These are phyloP conservation scores for Nephrocerus scutellatus DNA, from an alignment of 2,888 invertebrate species.

Conservation along the genomic window DNA sequence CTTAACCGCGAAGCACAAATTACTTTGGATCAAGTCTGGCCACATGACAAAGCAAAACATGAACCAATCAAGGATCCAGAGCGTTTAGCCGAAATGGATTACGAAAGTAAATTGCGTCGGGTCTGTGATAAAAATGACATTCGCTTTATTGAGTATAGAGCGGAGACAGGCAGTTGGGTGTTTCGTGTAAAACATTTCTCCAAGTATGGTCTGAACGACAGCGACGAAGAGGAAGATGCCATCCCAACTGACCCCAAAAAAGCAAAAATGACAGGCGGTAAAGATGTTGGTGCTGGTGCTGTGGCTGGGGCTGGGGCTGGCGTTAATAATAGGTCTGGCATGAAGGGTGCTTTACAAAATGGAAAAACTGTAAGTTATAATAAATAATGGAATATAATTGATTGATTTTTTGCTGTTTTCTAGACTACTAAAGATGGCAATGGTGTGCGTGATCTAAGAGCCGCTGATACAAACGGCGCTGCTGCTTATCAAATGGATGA, in stretches of 20 bases:
- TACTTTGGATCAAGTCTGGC: conserved; percentile 89
- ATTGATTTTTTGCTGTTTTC: not conserved
- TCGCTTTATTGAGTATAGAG: conserved; percentile 87
- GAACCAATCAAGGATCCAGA: conserved; percentile 72
- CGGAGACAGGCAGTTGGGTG: conserved; percentile 96
- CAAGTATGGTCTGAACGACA: conserved; percentile 83
- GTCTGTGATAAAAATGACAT: conserved; percentile 83
- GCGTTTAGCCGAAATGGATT: conserved; percentile 72
- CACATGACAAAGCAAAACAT: conserved; percentile 74
- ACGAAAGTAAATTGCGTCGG: conserved; percentile 74
- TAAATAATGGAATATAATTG: not conserved
- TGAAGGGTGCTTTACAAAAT: conserved; percentile 27
- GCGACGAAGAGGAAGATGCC: conserved; percentile 80
- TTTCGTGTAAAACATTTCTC: conserved; percentile 92
- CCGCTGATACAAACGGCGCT: conserved; percentile 20
- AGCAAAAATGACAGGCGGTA: conserved; percentile 34
- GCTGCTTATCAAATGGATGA: conserved; percentile 35
- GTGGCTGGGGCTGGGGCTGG: conserved; percentile 11
- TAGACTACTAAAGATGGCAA: conserved; percentile 31
- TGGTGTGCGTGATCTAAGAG: conserved; percentile 32
- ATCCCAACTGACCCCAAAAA: conserved; percentile 45
- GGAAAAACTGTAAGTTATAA: conserved; percentile 25
- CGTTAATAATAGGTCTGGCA: conserved; percentile 22
- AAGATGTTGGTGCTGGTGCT: conserved; percentile 12
- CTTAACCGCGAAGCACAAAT: conserved; percentile 87